Evolutionary conservation across 1,140 invertebrate genomes (phyloP).

Genomic region (Neuroterus valhalla): DNA sequence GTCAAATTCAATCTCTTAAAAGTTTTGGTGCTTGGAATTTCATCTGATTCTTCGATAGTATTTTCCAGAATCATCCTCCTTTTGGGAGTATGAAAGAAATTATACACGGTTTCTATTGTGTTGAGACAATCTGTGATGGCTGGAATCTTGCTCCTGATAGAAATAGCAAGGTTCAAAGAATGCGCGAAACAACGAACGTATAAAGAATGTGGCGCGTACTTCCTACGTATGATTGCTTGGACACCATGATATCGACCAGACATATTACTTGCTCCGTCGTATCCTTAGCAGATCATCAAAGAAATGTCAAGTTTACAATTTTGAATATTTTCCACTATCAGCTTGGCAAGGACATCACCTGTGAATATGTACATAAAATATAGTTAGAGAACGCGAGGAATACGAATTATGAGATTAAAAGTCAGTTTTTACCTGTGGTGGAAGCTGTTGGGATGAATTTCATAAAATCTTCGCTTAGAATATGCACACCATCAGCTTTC

Average conservation of each 20-base stretch:
- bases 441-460: background rate
- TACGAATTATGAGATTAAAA: background rate
- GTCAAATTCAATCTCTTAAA: slow-evolving; percentile 1
- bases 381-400: too few relatives aligned
- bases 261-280: too few relatives aligned
- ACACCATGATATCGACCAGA: background rate
- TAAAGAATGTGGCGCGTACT: background rate
- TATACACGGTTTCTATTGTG: background rate
- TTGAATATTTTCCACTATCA: background rate
- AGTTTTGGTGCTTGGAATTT: background rate
- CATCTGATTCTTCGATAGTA: background rate
- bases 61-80: background rate
- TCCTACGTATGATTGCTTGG: background rate
- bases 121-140: background rate
- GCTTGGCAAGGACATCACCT: slow-evolving; percentile 7
- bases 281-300: too few relatives aligned
- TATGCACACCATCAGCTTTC: background rate
- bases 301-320: background rate
- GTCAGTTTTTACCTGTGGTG: slow-evolving; percentile 6
- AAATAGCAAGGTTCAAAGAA: slow-evolving; percentile 21
- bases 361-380: background rate
- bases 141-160: background rate
- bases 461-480: slow-evolving; percentile 5
- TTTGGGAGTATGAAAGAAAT: slow-evolving; percentile 5
- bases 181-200: background rate